Evolutionary conservation across 2,797 vertebrate genomes (phyloP).

Genomic region (Dryobates pubescens): DNA sequence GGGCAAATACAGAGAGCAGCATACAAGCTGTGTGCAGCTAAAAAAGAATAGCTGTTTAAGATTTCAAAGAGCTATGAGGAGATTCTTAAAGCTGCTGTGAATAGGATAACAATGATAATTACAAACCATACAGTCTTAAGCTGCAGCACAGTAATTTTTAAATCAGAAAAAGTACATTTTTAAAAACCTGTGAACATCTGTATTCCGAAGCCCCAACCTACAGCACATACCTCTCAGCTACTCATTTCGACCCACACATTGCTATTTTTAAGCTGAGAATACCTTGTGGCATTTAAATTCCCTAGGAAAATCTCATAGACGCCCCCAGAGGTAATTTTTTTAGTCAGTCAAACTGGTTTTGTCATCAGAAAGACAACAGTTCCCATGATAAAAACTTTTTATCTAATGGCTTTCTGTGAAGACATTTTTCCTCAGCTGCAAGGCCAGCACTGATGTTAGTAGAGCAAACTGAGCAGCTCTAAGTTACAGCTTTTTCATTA

Average conservation of each 20-base stretch:
- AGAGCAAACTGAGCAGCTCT: not conserved
- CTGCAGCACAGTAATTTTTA: conserved; percentile 22
- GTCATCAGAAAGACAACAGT: conserved; percentile 42
- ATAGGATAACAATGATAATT: conserved; percentile 6
- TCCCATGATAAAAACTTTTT: conserved; percentile 42
- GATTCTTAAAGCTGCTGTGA: conserved; percentile 8
- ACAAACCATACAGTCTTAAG: not conserved
- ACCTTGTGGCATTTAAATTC: conserved; percentile 66
- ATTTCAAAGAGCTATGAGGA: not conserved
- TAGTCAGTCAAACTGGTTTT: conserved; percentile 53
- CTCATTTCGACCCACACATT: conserved; percentile 58
- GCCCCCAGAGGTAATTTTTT: conserved; percentile 60
- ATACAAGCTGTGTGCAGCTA: not conserved
- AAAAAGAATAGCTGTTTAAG: not conserved
- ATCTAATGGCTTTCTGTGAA: not conserved
- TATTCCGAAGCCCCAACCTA: conserved; percentile 43
- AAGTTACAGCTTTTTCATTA: not conserved
- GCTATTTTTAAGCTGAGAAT: conserved; percentile 70
- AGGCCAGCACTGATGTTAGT: not conserved
- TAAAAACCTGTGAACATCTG: conserved; percentile 55
- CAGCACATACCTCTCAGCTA: conserved; percentile 49
- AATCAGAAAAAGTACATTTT: conserved; percentile 47
- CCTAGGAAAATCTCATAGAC: conserved; percentile 44
- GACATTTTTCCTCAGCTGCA: not conserved
- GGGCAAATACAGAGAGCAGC: not conserved